phyloP scores from a whole-genome alignment of 2,113 vertebrate genomes.

The Daboia siamensis region DNA sequence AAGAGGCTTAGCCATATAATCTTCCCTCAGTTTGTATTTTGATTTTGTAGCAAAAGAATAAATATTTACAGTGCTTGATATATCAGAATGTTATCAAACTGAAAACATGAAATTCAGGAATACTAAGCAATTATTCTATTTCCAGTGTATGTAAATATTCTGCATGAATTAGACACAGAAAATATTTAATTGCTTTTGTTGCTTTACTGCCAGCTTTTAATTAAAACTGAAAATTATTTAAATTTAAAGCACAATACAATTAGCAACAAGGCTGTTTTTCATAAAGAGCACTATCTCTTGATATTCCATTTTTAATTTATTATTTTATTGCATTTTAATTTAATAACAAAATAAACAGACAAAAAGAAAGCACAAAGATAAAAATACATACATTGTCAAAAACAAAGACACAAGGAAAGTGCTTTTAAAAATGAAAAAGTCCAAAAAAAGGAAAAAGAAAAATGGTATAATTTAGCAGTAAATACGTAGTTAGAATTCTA shows the following conservation, averaged over 20 bases:
- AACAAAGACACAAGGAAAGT: too few species aligned
- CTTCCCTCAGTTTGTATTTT: constrained; percentile 63
- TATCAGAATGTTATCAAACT: constrained; percentile 45
- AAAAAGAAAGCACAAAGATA: too few species aligned
- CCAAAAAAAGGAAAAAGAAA: too few species aligned
- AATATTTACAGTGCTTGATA: constrained; percentile 51
- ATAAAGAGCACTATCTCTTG: background rate
- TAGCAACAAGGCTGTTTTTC: background rate
- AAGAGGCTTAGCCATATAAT: constrained; percentile 64
- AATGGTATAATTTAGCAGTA: too few species aligned
- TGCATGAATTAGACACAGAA: background rate
- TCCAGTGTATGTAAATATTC: background rate
- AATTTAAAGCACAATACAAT: background rate
- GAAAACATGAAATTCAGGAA: constrained; percentile 40
- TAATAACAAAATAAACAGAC: too few species aligned
- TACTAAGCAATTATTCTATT: background rate
- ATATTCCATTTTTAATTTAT: too few species aligned
- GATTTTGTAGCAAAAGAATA: constrained; percentile 37
- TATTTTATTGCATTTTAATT: too few species aligned
- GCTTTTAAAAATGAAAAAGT: too few species aligned
- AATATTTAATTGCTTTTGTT: background rate
- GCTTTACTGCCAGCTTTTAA: background rate
- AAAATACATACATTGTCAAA: too few species aligned
- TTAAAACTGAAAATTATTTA: background rate
- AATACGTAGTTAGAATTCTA: too few species aligned